Conservation (phyloP, 2,113 vertebrate species). For the Oryzias javanicus region DNA sequence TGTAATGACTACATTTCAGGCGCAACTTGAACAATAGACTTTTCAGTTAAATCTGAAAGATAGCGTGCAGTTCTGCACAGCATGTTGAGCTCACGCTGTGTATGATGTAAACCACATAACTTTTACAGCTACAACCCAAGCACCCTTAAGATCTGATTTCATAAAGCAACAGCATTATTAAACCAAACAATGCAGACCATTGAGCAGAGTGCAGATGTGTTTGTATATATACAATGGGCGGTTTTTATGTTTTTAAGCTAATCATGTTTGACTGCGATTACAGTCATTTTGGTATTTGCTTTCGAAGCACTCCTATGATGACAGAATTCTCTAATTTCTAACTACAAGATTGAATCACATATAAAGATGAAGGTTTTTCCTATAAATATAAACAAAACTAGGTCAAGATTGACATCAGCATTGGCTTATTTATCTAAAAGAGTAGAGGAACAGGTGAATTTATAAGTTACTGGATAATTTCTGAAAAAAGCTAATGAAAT, state of each 20-base stretch:
- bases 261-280: conserved; percentile 52
- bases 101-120: conserved; percentile 51
- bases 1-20: conserved; percentile 3
- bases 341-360: conserved; percentile 62
- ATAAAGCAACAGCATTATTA: conserved; percentile 53
- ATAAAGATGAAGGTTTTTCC: conserved; percentile 57
- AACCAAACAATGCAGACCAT: conserved; percentile 60
- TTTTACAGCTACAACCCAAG: conserved; percentile 53
- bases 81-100: conserved; percentile 15
- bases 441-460: conserved; percentile 16
- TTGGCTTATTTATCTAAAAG: conserved; percentile 13
- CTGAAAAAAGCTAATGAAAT: conserved; percentile 13
- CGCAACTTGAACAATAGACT: conserved; percentile 12
- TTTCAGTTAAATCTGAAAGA: conserved; percentile 38
- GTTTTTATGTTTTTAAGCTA: conserved; percentile 30
- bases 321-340: conserved; percentile 60
- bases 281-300: conserved; percentile 49
- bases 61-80: too few relatives aligned
- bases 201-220: conserved; percentile 41
- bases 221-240: conserved; percentile 16
- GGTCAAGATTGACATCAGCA: conserved; percentile 10
- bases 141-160: conserved; percentile 49
- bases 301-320: conserved; percentile 42
- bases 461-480: conserved; percentile 12
- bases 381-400: conserved; percentile 23